Evolutionary conservation across 1,140 invertebrate genomes (phyloP).

Genomic region (Oscheius sp.): DNA sequence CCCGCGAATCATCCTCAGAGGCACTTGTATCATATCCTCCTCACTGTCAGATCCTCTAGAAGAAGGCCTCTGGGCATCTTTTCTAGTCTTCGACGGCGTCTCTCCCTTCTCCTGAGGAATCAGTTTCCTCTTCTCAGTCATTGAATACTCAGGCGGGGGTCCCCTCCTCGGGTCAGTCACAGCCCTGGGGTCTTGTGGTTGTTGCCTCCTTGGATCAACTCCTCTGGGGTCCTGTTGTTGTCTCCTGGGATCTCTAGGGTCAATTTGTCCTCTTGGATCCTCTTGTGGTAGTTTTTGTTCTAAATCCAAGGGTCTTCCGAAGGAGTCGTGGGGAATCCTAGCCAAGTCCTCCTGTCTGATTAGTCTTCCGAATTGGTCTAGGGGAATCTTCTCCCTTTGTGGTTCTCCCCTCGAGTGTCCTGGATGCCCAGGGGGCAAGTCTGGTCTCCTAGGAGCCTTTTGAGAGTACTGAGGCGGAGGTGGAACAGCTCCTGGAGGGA

Average conservation of each 20-base stretch:
- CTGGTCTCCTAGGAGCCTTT: background rate
- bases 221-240: constrained; percentile 13
- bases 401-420: constrained; percentile 18
- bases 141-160: constrained; percentile 25
- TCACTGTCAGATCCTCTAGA: constrained; percentile 7
- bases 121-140: constrained; percentile 28
- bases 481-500: background rate
- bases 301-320: constrained; percentile 6
- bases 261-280: background rate
- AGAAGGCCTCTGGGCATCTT: constrained; percentile 1
- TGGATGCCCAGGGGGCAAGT: constrained; percentile 16
- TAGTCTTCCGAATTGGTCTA: constrained; percentile 16
- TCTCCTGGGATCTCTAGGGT: background rate
- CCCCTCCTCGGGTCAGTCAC: background rate
- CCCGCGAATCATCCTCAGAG: constrained; percentile 54
- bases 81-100: constrained; percentile 43
- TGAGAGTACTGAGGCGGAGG: background rate
- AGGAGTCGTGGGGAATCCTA: constrained; percentile 13
- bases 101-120: constrained; percentile 55
- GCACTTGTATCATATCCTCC: constrained; percentile 27
- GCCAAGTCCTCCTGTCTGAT: constrained; percentile 15
- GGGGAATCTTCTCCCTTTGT: constrained; percentile 8
- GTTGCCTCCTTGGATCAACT: background rate
- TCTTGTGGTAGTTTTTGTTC: background rate
- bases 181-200: constrained; percentile 13